Base-by-base conservation (phyloP, 2,888 invertebrate genomes). In the Ariolimax columbianus region DNA sequence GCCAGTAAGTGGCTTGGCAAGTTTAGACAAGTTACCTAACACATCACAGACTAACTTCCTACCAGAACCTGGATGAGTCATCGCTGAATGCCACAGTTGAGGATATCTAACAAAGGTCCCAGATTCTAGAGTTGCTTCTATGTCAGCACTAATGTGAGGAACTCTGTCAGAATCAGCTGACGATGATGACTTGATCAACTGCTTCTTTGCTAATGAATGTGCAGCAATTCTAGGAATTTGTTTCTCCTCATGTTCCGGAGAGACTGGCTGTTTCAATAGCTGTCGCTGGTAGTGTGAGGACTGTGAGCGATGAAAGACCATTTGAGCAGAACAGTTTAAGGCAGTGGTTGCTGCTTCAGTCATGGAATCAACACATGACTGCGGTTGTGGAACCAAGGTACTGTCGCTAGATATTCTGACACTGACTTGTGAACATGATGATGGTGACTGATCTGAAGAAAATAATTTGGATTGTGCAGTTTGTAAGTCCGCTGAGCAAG, bases 11-110 rank as follows among this genome's bases (percentile, higher is more conserved):
- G 43, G 1, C 30, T 6, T 30, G 23, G 43, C 33, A 33, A 47
- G 43, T 30, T 30, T 79, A 23, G 43, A 23, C 23, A 79, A 43
- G 36, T 79, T 79, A 30, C 79, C 79, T 66, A 79, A 68, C 4
- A 68, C 6, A 47, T 79, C 66, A 68, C 43, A 43, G 1, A 63
- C 23, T 43, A 79, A 79, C 9, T 47, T 26, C n/a, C 33, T 66
- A 43, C 30, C 26, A 63, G 23, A 38, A 36, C 6, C 7, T 26
- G 38, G 19, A 26, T 59, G 26, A n/a, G 47, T 23, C 30, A 33
- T 2, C n/a, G 2, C 26, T 77, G 77, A 75, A 19, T 38, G 51
- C 63, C 26, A 36, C 0, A 77, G 17, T 7, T 30, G 19, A 30
- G 47, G 17, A 17, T 66, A 40, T 47, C 43, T 43, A 19, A 63